Base-by-base conservation (phyloP, 2,113 vertebrate species). In the Steatornis caripensis region DNA sequence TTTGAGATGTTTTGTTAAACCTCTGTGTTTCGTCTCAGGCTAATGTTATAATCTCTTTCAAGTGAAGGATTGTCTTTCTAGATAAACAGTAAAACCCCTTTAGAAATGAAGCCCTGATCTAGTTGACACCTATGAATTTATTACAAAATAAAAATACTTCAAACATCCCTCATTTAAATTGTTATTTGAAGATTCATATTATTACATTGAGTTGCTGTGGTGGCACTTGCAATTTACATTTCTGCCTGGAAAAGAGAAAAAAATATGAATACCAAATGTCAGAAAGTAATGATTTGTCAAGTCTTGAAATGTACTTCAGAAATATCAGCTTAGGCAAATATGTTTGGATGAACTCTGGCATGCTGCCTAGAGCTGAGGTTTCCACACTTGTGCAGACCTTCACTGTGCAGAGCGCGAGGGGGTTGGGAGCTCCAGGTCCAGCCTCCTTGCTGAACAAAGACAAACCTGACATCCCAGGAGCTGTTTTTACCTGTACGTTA, bases 151-250 rank as follows among this genome's bases (percentile, higher is more conserved):
- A 90, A 97, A 95, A 49, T 43, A 92, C 70, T 76, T 89, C 65
- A 85, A 87, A 39, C 62, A 91, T 91, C 66, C 45, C 89, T 95
- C 87, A 91, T 91, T 95, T 89, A 75, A 95, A 93, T 93, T 82
- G 88, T 95, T 90, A 83, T 78, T 94, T 94, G 71, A 94, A 86
- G 90, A 93, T 93, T 96, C 91, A 58, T 90, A 87, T 94, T 91
- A 80, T 80, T 94, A 71, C 49, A 46, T 36, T 49, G 78, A 94
- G 87, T 95, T 95, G 92, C 92, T 91, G 19, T 70, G 87, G 81
- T 91, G 91, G 84, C 93, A 94, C 84, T 95, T 75, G 57, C 51
- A 94, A 92, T 96, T 94, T 96, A 85, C 72, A 69, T 91, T 96
- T 86, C 91, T 91, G 84, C 61, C 84, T 93, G 77, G 65, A 91